Conservation (phyloP, 1,140 invertebrate genomes). For the Macrostomum lignano region DNA sequence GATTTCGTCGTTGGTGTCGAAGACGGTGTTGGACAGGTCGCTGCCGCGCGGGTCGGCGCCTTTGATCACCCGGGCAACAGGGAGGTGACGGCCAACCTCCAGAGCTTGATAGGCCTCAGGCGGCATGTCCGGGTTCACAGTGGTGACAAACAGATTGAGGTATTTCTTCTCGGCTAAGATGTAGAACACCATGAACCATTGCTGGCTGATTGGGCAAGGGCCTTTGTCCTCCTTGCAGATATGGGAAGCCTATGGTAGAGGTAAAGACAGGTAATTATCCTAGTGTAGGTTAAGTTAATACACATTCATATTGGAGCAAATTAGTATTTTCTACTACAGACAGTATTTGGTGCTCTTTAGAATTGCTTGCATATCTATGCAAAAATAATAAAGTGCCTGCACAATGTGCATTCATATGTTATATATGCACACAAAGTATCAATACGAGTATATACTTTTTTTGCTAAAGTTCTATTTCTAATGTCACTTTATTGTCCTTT, state of each 20-base stretch:
- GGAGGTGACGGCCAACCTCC: slow-evolving; percentile 15
- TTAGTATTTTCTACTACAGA: slow-evolving; percentile 3
- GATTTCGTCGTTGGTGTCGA: slow-evolving; percentile 16
- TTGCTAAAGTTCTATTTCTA: too few relatives aligned
- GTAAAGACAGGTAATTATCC: too few relatives aligned
- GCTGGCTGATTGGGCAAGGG: slow-evolving; percentile 19
- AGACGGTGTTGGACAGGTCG: slow-evolving; percentile 12
- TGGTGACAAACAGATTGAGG: slow-evolving; percentile 18
- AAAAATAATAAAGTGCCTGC: too few relatives aligned
- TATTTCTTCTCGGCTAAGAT: slow-evolving; percentile 15
- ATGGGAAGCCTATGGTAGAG: too few relatives aligned
- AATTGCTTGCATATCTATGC: too few relatives aligned
- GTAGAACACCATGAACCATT: slow-evolving; percentile 22
- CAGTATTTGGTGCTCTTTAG: not conserved
- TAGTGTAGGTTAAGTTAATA: too few relatives aligned
- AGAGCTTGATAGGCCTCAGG: slow-evolving; percentile 16
- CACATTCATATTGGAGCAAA: slow-evolving; percentile 3
- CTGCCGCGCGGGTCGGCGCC: slow-evolving; percentile 10
- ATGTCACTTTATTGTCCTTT: too few relatives aligned
- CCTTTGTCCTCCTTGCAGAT: slow-evolving; percentile 18
- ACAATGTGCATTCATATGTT: too few relatives aligned
- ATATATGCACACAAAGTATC: too few relatives aligned
- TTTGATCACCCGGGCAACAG: slow-evolving; percentile 11
- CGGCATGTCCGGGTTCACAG: slow-evolving; percentile 15
- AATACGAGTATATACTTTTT: too few relatives aligned